phyloP scores from a whole-genome alignment of 2,113 vertebrate genomes.

The Elachura formosa region DNA sequence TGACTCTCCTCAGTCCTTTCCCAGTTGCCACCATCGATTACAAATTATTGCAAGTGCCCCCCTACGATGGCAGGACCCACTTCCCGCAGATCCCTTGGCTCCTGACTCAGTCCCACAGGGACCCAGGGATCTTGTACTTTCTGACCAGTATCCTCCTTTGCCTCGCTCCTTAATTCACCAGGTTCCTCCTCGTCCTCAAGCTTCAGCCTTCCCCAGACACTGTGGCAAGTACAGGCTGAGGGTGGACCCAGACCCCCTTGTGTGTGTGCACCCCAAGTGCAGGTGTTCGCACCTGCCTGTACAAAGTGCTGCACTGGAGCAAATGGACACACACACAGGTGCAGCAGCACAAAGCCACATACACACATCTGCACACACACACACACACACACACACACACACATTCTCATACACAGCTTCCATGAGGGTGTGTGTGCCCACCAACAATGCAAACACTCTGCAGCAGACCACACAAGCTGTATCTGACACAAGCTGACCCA shows the following conservation, averaged over 20 bases:
- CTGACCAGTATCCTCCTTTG: background rate
- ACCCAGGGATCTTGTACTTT: background rate
- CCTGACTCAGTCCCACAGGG: background rate
- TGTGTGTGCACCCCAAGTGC: fast-evolving
- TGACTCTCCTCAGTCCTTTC: background rate
- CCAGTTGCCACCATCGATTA: background rate
- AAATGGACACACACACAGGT: background rate
- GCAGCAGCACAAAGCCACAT: background rate
- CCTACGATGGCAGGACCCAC: background rate
- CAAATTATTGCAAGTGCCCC: background rate
- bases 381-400: background rate
- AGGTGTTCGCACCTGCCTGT: background rate
- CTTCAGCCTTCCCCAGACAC: background rate
- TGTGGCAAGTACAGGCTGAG: background rate
- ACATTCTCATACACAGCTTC: background rate
- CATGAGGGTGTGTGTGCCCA: fast-evolving
- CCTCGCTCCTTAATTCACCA: background rate
- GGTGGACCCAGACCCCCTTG: background rate
- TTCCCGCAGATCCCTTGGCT: background rate
- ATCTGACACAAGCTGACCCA: background rate
- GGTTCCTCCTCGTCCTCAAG: background rate
- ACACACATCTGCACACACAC: background rate
- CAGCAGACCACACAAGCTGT: background rate
- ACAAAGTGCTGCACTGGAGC: background rate
- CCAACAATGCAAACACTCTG: background rate